Base-by-base conservation (phyloP, 37 sponge, comb jelly and placozoan genomes). In the Geodia barretti region DNA sequence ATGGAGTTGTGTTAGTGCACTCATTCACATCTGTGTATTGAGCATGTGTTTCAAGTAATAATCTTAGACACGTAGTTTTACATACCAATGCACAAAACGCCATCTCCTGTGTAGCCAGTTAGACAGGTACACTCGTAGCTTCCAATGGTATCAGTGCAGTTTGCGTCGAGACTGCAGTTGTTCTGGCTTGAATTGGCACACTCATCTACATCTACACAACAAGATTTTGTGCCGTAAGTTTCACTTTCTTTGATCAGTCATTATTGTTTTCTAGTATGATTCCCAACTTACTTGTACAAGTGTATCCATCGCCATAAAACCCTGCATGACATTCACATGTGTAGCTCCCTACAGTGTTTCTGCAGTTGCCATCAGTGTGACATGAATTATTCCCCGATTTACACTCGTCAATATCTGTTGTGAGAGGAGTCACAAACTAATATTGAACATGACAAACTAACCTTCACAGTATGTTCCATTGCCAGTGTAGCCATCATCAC, bases 11-110 rank as follows among this genome's bases (percentile, higher is more conserved):
- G 25, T 72, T 38, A 9, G 37, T 43, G 41, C 86, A 85, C 61
- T 85, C 86, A 85, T 78, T 69, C 33, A 67, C 26, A 64, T 86
- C 80, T 86, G 73, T 28, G 19, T 5, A 14, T 25, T 26, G 30
- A n/a, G n/a, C 30, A 25, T 29, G 24, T 39, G 9, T 1, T 42
- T 1, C 25, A 40, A 29, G 21, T 20, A 42, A n/a, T n/a, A n/a
- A n/a, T n/a, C n/a, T n/a, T n/a, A n/a, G n/a, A n/a, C n/a, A n/a
- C n/a, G n/a, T n/a, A 62, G 5, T 58, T 4, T 19, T 73, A 25
- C 23, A 77, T 32, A 20, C 62, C 74, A 17, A 39, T 73, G 32
- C 25, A 32, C 1, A 39, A 24, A 1, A 23, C 4, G 8, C 25
- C 74, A 73, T 35, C 73, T 24, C 42, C 73, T 25, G 61, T 41